These are phyloP conservation scores for Hipparchia semele DNA, from an alignment of 2,888 invertebrate species.

Conservation along the genomic window DNA sequence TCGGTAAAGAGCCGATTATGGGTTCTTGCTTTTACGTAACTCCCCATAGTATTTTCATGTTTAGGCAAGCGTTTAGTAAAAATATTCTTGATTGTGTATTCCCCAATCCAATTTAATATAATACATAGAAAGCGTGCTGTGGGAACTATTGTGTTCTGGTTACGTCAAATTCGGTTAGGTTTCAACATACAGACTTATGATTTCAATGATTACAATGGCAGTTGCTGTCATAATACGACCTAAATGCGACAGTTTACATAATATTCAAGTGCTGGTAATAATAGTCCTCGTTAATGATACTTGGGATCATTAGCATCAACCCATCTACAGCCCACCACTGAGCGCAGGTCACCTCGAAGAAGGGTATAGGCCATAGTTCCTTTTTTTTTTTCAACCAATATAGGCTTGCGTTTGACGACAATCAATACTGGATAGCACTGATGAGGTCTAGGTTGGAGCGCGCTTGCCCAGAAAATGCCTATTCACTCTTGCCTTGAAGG, in stretches of 20 bases:
- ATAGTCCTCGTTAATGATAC: not conserved
- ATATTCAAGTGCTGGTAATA: not conserved
- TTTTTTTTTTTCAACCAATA: too few species aligned
- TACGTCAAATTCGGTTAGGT: slow-evolving; percentile 33
- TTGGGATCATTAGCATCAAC: not conserved
- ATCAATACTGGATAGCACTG: too few species aligned
- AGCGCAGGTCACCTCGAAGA: too few species aligned
- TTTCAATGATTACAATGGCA: slow-evolving; percentile 28
- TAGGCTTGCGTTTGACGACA: too few species aligned
- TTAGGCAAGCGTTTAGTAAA: slow-evolving; percentile 42
- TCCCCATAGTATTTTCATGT: slow-evolving; percentile 27
- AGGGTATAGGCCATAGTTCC: too few species aligned
- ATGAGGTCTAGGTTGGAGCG: too few species aligned
- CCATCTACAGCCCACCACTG: too few species aligned
- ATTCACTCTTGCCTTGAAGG: too few species aligned
- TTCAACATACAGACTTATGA: slow-evolving; percentile 28
- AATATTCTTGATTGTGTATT: slow-evolving; percentile 55
- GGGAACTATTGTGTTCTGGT: slow-evolving; percentile 48
- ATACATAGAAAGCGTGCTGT: slow-evolving; percentile 58
- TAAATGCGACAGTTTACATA: slow-evolving; percentile 23
- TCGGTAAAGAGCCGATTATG: too few species aligned
- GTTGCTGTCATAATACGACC: slow-evolving; percentile 28
- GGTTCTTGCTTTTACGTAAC: not conserved
- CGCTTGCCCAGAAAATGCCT: too few species aligned
- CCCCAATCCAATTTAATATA: slow-evolving; percentile 44